A percentile compares a stretch with the other conserved stretches of the same genome.
Evolutionary conservation across 2,797 vertebrate species (phyloP).

Genomic region (Muraenolepis orangiensis): DNA sequence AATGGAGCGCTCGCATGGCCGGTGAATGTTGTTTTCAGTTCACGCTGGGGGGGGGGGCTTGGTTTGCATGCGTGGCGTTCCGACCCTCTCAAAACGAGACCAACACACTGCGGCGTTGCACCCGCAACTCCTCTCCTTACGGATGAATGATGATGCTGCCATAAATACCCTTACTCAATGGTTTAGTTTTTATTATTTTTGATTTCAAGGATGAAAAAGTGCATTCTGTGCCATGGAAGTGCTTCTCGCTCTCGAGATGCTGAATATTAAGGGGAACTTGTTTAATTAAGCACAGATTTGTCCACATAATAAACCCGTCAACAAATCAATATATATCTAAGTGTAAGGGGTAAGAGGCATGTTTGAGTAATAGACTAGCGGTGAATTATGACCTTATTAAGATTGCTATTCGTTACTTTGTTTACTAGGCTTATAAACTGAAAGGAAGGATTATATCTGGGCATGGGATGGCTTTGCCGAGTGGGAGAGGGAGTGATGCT

Average conservation of each 20-base stretch:
- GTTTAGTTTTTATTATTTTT: background rate
- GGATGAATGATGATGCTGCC: background rate
- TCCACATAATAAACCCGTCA: too few species aligned
- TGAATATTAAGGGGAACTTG: too few species aligned
- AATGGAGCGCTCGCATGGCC: background rate
- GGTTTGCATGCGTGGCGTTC: background rate
- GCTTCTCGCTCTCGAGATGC: background rate
- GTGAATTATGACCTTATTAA: too few species aligned
- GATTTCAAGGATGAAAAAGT: background rate
- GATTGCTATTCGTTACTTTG: too few species aligned
- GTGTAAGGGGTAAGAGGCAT: too few species aligned
- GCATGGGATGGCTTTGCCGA: too few species aligned
- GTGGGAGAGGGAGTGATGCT: too few species aligned
- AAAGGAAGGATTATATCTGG: too few species aligned
- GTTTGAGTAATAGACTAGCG: too few species aligned
- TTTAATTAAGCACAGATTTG: background rate
- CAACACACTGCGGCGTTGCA: background rate
- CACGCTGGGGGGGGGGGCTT: background rate
- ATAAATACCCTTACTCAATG: background rate
- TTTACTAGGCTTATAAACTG: too few species aligned
- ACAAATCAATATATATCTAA: too few species aligned
- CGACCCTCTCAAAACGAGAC: background rate
- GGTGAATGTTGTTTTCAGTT: background rate
- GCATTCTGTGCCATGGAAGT: background rate
- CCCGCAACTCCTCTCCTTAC: background rate